Conservation (phyloP, 2,888 invertebrate genomes). For the Hoplodrina ambigua region DNA sequence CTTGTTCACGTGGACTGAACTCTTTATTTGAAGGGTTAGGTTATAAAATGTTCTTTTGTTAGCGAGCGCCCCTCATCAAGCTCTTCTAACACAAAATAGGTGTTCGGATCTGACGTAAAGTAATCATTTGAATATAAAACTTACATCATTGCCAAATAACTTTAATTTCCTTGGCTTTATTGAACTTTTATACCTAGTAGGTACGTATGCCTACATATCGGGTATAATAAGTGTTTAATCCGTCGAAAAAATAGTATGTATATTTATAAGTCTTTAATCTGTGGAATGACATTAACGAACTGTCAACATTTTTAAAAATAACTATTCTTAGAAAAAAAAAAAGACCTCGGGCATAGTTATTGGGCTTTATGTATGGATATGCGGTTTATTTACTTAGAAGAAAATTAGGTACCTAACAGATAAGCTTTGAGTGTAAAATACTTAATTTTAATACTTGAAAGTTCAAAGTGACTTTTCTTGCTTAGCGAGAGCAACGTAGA, state of each 20-base stretch:
- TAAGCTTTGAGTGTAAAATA: too few relatives aligned
- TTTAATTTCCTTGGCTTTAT: not conserved
- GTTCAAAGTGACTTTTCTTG: not conserved
- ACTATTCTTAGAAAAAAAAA: too few relatives aligned
- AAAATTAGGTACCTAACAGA: too few relatives aligned
- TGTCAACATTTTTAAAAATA: too few relatives aligned
- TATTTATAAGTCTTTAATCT: too few relatives aligned
- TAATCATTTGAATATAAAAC: not conserved
- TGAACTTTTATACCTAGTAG: too few relatives aligned
- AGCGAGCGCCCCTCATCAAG: not conserved
- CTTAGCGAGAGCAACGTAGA: not conserved
- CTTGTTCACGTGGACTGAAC: constrained; percentile 57
- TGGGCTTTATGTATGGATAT: not conserved
- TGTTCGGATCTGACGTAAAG: not conserved
- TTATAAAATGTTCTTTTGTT: not conserved
- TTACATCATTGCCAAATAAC: not conserved
- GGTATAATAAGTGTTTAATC: too few relatives aligned
- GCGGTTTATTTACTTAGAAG: not conserved
- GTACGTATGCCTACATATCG: too few relatives aligned
- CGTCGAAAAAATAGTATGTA: too few relatives aligned
- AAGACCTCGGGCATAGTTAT: not conserved
- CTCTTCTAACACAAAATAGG: not conserved
- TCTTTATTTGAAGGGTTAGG: constrained; percentile 42
- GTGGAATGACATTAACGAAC: too few relatives aligned
- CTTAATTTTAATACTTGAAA: too few relatives aligned